phyloP scores from a whole-genome alignment of 2,888 invertebrate species.

The Chrysina gloriosa region DNA sequence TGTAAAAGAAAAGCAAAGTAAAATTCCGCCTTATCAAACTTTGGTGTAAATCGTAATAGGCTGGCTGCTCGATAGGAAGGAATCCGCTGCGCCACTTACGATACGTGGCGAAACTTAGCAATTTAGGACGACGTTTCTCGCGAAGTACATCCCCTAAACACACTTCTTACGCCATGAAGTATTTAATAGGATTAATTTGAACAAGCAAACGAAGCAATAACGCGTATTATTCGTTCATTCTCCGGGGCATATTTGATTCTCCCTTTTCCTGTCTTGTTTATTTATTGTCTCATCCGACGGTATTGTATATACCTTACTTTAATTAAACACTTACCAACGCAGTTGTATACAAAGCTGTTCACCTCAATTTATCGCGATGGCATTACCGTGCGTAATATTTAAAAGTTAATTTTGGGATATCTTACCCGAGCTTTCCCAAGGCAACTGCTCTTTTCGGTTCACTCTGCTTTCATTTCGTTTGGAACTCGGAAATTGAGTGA shows the following conservation, averaged over 20 bases:
- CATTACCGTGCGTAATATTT: background rate
- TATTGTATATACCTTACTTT: background rate
- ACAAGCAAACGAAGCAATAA: conserved; percentile 16
- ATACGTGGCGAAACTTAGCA: conserved; percentile 4
- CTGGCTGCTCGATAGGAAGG: no score
- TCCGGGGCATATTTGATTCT: background rate
- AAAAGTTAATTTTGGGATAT: no score
- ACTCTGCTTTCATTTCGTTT: no score
- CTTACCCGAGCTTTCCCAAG: no score
- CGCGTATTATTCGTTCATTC: conserved; percentile 20
- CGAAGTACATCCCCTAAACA: conserved; percentile 8
- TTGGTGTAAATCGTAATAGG: background rate
- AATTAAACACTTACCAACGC: background rate
- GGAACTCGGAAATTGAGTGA: no score
- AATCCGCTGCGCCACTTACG: background rate
- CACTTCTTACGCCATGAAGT: conserved; percentile 10
- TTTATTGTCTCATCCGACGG: background rate
- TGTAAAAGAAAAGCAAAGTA: no score
- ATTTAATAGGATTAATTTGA: conserved; percentile 22
- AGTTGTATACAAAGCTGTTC: background rate
- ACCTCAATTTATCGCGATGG: background rate
- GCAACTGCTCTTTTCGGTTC: no score
- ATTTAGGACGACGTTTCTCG: conserved; percentile 6
- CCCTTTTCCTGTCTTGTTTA: background rate
- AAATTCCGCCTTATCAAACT: no score